Percentiles rank a stretch among this genome's conserved stretches.
These are phyloP conservation scores for Rhyacophila evoluta DNA, from an alignment of 2,888 invertebrate species.

Conservation along the genomic window DNA sequence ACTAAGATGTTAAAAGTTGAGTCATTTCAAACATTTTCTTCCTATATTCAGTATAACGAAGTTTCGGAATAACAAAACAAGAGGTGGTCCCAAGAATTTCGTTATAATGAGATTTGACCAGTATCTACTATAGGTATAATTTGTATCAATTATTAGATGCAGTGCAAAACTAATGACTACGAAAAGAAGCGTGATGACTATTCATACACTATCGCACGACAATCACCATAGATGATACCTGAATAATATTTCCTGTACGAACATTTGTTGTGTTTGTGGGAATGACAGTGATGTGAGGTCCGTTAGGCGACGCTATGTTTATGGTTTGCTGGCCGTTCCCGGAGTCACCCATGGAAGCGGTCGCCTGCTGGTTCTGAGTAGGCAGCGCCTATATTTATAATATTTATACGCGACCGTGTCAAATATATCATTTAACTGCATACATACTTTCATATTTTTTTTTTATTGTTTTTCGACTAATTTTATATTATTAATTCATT, in stretches of 20 bases:
- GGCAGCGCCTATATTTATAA: conserved; percentile 70
- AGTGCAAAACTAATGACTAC: not conserved
- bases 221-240: conserved; percentile 58
- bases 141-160: too few relatives aligned
- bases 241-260: conserved; percentile 62
- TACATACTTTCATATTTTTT: too few relatives aligned
- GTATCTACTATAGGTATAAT: too few relatives aligned
- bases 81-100: too few relatives aligned
- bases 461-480: too few relatives aligned
- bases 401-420: conserved; percentile 54
- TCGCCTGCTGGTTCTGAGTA: conserved; percentile 64
- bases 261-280: conserved; percentile 75
- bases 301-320: conserved; percentile 77
- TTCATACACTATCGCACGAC: not conserved
- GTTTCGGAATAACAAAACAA: too few relatives aligned
- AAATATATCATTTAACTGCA: not conserved
- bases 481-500: too few relatives aligned
- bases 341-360: conserved; percentile 57
- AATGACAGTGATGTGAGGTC: conserved; percentile 88
- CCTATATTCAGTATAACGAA: too few relatives aligned
- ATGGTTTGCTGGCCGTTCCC: conserved; percentile 66
- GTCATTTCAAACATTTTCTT: too few relatives aligned
- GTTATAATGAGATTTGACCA: too few relatives aligned
- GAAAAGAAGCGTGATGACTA: not conserved
- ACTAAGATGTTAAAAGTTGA: too few relatives aligned